These are phyloP conservation scores for Neopipo cinnamomea DNA, from an alignment of 2,113 vertebrate genomes.

Conservation along the genomic window DNA sequence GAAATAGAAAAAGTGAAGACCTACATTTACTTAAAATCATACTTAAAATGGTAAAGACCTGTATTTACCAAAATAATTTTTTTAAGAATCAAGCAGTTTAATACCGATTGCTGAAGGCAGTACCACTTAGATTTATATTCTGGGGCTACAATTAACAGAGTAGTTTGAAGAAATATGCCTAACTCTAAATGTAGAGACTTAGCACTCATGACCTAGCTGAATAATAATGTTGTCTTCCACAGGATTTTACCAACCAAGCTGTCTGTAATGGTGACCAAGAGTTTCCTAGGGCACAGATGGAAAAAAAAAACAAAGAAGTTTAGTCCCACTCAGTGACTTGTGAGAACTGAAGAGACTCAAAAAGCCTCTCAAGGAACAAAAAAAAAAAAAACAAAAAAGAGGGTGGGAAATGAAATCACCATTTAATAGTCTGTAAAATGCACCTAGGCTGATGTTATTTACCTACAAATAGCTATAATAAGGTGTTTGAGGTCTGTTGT, in stretches of 20 bases:
- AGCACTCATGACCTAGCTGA: not conserved
- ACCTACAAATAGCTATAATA: not conserved
- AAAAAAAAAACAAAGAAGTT: not conserved
- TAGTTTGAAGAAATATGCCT: not conserved
- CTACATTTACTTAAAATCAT: not conserved
- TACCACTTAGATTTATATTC: not conserved
- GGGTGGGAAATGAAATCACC: not conserved
- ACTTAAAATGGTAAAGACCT: not conserved
- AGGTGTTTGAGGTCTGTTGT: not conserved
- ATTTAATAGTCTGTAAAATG: not conserved
- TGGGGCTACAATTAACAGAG: not conserved
- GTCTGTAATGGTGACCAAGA: not conserved
- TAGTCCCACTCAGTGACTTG: not conserved
- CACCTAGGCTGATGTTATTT: not conserved
- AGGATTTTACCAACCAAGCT: not conserved
- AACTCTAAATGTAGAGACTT: not conserved
- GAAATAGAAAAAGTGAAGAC: not conserved
- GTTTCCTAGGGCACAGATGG: not conserved
- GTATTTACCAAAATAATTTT: not conserved
- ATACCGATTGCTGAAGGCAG: not conserved
- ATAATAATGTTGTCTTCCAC: not conserved
- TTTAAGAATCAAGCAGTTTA: not conserved
- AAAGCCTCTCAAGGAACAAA: not conserved
- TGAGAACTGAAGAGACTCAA: not conserved
- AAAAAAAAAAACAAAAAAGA: not conserved